Evolutionary conservation across 2,797 vertebrate genomes (phyloP), one percentile per base, ranked within the genome.

Genomic region (Microctenopoma lineatum): DNA sequence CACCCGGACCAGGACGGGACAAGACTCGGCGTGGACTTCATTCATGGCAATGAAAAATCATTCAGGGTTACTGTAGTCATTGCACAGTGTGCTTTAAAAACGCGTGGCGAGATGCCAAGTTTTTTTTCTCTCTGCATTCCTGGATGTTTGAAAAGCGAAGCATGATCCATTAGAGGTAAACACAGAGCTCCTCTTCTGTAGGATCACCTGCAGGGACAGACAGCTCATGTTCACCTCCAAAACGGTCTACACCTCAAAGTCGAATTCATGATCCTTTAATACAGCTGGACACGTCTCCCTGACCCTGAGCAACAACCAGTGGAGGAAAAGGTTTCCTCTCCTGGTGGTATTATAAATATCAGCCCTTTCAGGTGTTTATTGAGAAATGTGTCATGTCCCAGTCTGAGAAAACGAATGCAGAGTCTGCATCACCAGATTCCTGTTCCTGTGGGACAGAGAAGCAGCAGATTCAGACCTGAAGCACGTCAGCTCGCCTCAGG

Each of bases 1-100:
- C 87, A 87, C 84, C 87, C 82, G 84, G 87, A 89, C 88, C 61
- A 84, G 89, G 79, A 85, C 84, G 75, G 77, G 72, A 82, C 74
- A 57, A 66, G 69, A 59, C 73, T 46, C 71, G 45, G 68, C 74
- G 83, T 83, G 80, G 14, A 50, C 73, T 83, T 68, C 64, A 73
- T 71, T 79, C 79, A 79, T 53, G 59, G 70, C 75, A 77, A 74
- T 84, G 70, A 21, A 76, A 80, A 86, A 70, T 29, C 70, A 48
- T 55, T 32, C 9, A 52, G 39, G 41, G 54, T 65, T 66, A 59
- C 67, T 62, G 72, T 59, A 65, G 53, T 50, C 68, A 41, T 77
- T 46, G 48, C 14, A 55, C 9, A 59, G 51, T 44, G 36, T 69
- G 56, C 25, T 27, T 54, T 11, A 3, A 59, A 63, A 46, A 34